A percentile compares a stretch with the other conserved stretches of the same genome.
phyloP scores from a whole-genome alignment of 2,113 vertebrate genomes.

The Oenanthe oenanthe region DNA sequence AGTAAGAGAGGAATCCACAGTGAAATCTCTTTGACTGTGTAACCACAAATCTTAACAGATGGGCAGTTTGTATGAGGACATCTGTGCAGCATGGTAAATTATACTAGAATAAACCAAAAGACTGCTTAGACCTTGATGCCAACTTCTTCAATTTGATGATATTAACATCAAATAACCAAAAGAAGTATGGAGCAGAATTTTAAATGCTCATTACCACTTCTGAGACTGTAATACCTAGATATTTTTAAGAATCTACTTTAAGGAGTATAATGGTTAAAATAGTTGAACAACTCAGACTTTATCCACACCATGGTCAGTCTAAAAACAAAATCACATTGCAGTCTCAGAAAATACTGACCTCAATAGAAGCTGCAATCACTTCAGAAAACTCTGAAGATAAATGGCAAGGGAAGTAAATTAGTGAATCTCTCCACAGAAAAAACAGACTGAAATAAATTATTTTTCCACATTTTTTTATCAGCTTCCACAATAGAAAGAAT shows the following conservation, averaged over 20 bases:
- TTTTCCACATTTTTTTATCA: neutral
- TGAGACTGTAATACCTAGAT: neutral
- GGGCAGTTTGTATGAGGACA: neutral
- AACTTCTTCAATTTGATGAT: neutral
- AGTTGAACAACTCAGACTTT: neutral
- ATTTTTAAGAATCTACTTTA: neutral
- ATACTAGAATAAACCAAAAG: neutral
- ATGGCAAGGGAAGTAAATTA: neutral
- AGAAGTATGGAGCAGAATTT: conserved; percentile 11
- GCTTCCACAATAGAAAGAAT: neutral
- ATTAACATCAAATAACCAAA: neutral
- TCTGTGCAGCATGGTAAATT: neutral
- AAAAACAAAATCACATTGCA: neutral
- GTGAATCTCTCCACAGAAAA: neutral
- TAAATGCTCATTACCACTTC: neutral
- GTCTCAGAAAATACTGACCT: neutral
- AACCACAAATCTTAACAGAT: neutral
- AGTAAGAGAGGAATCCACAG: neutral
- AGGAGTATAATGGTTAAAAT: neutral
- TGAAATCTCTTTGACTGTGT: neutral
- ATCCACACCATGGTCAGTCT: neutral
- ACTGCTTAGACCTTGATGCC: neutral
- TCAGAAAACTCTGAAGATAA: neutral
- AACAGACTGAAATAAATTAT: neutral
- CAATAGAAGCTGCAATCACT: neutral